A percentile compares a stretch with the other conserved stretches of the same genome.
These are phyloP conservation scores for Drosophila punjabiensis DNA, from an alignment of 1,140 invertebrate species.

Conservation along the genomic window DNA sequence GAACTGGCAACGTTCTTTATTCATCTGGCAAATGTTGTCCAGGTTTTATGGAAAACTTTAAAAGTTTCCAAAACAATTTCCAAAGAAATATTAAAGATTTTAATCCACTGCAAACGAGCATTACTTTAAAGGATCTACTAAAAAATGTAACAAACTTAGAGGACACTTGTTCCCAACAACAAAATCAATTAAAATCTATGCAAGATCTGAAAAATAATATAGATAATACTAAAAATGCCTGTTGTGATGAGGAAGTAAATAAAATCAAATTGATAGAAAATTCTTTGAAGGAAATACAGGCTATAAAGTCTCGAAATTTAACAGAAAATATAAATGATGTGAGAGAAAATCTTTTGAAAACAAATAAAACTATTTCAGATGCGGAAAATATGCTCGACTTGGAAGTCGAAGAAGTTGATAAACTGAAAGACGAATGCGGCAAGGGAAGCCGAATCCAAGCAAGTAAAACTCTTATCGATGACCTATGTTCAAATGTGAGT, in stretches of 20 bases:
- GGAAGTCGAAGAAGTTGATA: constrained; percentile 1
- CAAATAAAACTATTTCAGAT: neutral
- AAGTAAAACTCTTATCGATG: neutral
- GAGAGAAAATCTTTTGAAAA: neutral
- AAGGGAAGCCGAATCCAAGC: neutral
- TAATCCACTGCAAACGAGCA: neutral
- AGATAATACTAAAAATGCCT: neutral
- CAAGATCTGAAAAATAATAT: no score
- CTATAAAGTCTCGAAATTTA: neutral
- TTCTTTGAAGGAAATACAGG: neutral
- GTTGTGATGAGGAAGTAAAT: neutral
- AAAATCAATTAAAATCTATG: neutral
- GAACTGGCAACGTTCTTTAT: neutral
- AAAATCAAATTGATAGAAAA: neutral
- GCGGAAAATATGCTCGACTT: neutral
- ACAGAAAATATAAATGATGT: neutral
- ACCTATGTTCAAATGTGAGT: neutral
- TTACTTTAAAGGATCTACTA: neutral
- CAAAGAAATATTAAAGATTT: neutral
- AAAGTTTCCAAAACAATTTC: neutral
- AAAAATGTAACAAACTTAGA: neutral
- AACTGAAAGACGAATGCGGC: neutral
- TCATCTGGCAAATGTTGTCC: constrained; percentile 33
- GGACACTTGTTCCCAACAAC: neutral
- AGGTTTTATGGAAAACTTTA: neutral